These are phyloP conservation scores for Apotomis betuletana DNA, from an alignment of 2,888 invertebrate species.

Conservation along the genomic window DNA sequence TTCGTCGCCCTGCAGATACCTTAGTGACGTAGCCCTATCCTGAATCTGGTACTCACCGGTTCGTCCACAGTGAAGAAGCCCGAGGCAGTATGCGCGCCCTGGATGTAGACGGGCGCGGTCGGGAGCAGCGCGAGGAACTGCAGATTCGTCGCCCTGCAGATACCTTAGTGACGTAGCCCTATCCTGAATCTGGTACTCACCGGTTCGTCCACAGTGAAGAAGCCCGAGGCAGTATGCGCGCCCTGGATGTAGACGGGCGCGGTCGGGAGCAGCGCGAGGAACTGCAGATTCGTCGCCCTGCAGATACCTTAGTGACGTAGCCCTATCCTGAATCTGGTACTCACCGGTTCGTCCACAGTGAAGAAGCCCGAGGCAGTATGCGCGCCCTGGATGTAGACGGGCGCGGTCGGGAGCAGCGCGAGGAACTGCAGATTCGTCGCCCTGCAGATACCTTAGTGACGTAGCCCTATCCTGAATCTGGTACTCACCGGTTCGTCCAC, in stretches of 20 bases:
- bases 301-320: background rate
- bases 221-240: background rate
- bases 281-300: background rate
- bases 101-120: background rate
- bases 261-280: background rate
- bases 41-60: background rate
- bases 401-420: background rate
- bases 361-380: background rate
- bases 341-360: background rate
- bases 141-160: background rate
- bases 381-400: conserved; percentile 1
- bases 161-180: background rate
- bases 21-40: background rate
- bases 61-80: background rate
- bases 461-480: background rate
- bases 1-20: background rate
- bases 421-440: background rate
- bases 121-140: background rate
- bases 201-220: background rate
- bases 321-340: background rate
- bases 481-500: background rate
- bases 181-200: background rate
- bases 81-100: background rate
- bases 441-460: background rate
- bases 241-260: background rate